Conservation (phyloP, 2,888 invertebrate genomes). For the Pardosa pseudoannulata region DNA sequence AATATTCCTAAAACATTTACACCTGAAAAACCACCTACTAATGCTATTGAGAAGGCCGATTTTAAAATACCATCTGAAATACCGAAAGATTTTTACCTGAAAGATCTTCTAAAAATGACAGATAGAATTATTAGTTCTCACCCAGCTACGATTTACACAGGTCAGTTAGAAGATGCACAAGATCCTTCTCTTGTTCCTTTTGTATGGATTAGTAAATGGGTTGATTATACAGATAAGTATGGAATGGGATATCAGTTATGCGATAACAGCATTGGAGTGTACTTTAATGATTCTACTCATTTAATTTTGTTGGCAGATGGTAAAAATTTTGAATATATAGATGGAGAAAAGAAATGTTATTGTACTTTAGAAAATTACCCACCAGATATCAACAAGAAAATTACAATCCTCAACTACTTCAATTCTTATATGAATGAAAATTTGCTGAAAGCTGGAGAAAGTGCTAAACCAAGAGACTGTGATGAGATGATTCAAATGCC, state of each 20-base stretch:
- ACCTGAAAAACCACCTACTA: not conserved
- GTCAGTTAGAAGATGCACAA: slow-evolving; percentile 87
- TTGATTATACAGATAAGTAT: slow-evolving; percentile 99
- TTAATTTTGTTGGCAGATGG: slow-evolving; percentile 95
- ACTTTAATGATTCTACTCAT: slow-evolving; percentile 98
- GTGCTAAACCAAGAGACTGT: slow-evolving; percentile 83
- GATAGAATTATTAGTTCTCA: not conserved
- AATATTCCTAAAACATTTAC: not conserved
- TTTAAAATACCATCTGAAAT: slow-evolving; percentile 36
- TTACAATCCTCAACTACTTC: slow-evolving; percentile 97
- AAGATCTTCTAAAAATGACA: not conserved
- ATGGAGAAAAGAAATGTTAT: slow-evolving; percentile 91
- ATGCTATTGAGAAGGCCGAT: slow-evolving; percentile 20
- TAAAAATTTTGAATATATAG: slow-evolving; percentile 96
- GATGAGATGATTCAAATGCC: slow-evolving; percentile 95
- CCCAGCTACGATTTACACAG: not conserved
- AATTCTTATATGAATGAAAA: slow-evolving; percentile 89
- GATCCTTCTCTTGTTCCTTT: slow-evolving; percentile 97
- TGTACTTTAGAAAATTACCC: slow-evolving; percentile 91
- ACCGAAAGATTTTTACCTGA: not conserved
- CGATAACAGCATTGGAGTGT: slow-evolving; percentile 98
- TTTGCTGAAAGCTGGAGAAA: slow-evolving; percentile 74
- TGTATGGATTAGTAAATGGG: slow-evolving; percentile 99
- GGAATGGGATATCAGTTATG: slow-evolving; percentile 99
- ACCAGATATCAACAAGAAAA: slow-evolving; percentile 90